Conservation (phyloP, 2,797 vertebrate genomes). For the Myotis findleyi region DNA sequence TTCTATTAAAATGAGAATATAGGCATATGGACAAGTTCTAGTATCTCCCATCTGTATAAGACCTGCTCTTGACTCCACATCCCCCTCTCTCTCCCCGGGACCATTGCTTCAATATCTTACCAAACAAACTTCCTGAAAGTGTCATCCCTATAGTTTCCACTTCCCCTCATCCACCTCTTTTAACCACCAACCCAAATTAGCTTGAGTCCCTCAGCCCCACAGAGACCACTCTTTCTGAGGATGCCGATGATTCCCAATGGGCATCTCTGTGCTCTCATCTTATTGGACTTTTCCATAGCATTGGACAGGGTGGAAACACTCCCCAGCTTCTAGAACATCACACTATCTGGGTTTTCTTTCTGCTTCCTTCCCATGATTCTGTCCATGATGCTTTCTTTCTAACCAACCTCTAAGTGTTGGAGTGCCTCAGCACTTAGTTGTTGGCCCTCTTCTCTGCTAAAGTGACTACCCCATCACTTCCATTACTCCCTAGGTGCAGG, state of each 20-base stretch:
- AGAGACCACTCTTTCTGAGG: not conserved
- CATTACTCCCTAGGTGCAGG: not conserved
- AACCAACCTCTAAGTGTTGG: not conserved
- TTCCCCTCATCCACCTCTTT: not conserved
- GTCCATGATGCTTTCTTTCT: not conserved
- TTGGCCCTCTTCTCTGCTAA: not conserved
- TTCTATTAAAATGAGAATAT: not conserved
- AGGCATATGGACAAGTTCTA: not conserved
- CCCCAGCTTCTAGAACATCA: not conserved
- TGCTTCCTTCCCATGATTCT: not conserved
- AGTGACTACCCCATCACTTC: not conserved
- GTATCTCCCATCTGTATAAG: not conserved
- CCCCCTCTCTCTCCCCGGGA: not conserved
- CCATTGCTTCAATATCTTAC: not conserved
- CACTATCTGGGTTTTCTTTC: not conserved
- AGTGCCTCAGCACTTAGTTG: not conserved
- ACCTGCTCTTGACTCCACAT: not conserved
- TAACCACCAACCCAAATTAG: not conserved
- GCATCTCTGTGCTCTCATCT: not conserved
- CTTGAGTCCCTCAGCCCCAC: not conserved
- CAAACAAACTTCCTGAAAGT: not conserved
- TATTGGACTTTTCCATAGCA: not conserved
- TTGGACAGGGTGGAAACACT: not conserved
- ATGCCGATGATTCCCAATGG: not conserved
- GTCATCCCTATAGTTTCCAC: not conserved